These are phyloP conservation scores for Stenodema calcarata DNA, from an alignment of 2,888 invertebrate genomes.

Conservation along the genomic window DNA sequence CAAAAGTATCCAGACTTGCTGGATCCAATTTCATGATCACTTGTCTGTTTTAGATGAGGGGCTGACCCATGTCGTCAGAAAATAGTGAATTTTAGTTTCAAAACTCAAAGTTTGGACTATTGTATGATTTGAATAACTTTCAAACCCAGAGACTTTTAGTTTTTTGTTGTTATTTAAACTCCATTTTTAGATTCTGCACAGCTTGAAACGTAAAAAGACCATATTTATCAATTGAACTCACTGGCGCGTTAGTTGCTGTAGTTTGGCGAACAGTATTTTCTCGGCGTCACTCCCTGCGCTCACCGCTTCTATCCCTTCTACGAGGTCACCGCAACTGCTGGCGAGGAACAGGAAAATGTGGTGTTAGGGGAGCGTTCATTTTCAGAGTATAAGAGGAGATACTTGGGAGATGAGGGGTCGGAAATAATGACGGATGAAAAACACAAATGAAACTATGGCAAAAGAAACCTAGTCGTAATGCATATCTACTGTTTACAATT, in stretches of 20 bases:
- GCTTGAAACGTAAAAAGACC: neutral
- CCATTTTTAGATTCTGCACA: neutral
- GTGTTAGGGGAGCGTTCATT: neutral
- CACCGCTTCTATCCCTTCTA: conserved; percentile 27
- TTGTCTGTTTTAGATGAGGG: too few relatives aligned
- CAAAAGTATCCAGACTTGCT: too few relatives aligned
- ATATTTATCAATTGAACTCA: neutral
- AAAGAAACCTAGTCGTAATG: too few relatives aligned
- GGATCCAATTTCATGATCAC: too few relatives aligned
- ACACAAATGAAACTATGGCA: too few relatives aligned
- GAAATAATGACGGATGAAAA: too few relatives aligned
- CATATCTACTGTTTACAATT: too few relatives aligned
- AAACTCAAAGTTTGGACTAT: too few relatives aligned
- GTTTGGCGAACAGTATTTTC: conserved; percentile 41
- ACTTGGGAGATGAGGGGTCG: neutral
- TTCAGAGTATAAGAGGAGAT: neutral
- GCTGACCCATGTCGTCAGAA: too few relatives aligned
- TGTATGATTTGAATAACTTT: too few relatives aligned
- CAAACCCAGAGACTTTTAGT: too few relatives aligned
- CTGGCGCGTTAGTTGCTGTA: conserved; percentile 32
- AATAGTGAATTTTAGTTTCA: too few relatives aligned
- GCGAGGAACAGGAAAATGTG: conserved; percentile 12
- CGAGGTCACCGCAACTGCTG: conserved; percentile 34
- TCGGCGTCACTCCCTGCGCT: conserved; percentile 39
- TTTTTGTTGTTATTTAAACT: neutral